Percentiles rank a stretch among this genome's conserved stretches.
These are phyloP conservation scores for Rana temporaria DNA, from an alignment of 2,113 vertebrate species.

Conservation along the genomic window DNA sequence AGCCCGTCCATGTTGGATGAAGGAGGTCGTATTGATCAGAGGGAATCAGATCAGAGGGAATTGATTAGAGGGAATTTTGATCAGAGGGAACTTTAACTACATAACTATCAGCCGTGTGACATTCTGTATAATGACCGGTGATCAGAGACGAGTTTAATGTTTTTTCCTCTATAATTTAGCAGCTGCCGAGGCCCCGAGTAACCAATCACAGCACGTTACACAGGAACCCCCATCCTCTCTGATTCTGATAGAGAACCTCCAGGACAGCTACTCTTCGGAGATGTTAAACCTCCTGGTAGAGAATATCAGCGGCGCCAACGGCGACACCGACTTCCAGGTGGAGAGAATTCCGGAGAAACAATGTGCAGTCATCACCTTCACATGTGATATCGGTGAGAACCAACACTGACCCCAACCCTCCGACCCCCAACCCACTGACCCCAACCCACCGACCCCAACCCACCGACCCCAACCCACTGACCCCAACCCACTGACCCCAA, in stretches of 20 bases:
- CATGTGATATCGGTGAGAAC: constrained; percentile 71
- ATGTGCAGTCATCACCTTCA: constrained; percentile 77
- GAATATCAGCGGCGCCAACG: constrained; percentile 69
- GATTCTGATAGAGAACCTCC: constrained; percentile 78
- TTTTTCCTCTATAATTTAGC: neutral
- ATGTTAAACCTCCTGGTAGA: constrained; percentile 79
- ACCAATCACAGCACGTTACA: neutral
- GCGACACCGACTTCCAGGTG: constrained; percentile 68
- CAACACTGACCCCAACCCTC: neutral
- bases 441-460: too few species aligned
- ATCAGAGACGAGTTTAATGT: neutral
- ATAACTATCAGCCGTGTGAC: too few species aligned
- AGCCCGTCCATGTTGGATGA: too few species aligned
- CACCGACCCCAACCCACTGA: too few species aligned
- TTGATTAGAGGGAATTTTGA: too few species aligned
- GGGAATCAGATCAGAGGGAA: too few species aligned
- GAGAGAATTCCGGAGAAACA: constrained; percentile 79
- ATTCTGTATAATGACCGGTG: too few species aligned
- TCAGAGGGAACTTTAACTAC: too few species aligned
- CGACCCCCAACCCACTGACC: too few species aligned
- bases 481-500: too few species aligned
- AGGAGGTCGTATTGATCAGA: too few species aligned
- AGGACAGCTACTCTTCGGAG: constrained; percentile 24
- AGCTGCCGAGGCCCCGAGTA: neutral
- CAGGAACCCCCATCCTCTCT: constrained; percentile 11